phyloP scores from a whole-genome alignment of 1,140 invertebrate genomes.

The Druon quercuslanigerum region DNA sequence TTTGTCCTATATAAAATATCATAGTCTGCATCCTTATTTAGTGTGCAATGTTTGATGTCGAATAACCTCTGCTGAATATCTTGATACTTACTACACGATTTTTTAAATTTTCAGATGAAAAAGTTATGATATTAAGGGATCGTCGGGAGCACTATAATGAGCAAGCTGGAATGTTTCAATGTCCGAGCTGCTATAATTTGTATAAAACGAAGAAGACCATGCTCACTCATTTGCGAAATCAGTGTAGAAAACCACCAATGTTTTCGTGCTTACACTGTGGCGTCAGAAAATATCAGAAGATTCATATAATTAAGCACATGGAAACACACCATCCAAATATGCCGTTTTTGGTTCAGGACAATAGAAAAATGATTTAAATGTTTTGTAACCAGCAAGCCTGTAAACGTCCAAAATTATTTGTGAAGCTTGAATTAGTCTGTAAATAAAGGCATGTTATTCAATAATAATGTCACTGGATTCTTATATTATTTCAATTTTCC shows the following conservation, averaged over 20 bases:
- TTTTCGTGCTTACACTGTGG: conserved; percentile 32
- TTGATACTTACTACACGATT: too few relatives aligned
- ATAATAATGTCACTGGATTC: too few relatives aligned
- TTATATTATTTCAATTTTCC: too few relatives aligned
- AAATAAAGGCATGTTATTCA: too few relatives aligned
- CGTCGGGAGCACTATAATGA: background rate
- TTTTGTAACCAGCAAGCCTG: too few relatives aligned
- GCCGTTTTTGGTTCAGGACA: background rate
- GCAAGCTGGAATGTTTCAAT: background rate
- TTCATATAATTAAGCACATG: conserved; percentile 54
- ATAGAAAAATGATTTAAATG: background rate
- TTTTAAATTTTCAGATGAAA: conserved; percentile 1
- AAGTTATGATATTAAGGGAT: background rate
- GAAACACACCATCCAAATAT: conserved; percentile 46
- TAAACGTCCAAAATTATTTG: too few relatives aligned
- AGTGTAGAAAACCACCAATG: conserved; percentile 30
- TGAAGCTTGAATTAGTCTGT: too few relatives aligned
- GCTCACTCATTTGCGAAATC: conserved; percentile 11
- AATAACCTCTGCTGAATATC: too few relatives aligned
- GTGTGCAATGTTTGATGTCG: too few relatives aligned
- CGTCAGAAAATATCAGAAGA: conserved; percentile 34
- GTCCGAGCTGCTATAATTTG: conserved; percentile 53
- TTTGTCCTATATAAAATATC: too few relatives aligned
- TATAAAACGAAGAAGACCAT: conserved; percentile 58
- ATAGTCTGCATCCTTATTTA: too few relatives aligned